A percentile compares a stretch with the other conserved stretches of the same genome.
phyloP scores from a whole-genome alignment of 2,113 vertebrate genomes.

The Sminthopsis crassicaudata region DNA sequence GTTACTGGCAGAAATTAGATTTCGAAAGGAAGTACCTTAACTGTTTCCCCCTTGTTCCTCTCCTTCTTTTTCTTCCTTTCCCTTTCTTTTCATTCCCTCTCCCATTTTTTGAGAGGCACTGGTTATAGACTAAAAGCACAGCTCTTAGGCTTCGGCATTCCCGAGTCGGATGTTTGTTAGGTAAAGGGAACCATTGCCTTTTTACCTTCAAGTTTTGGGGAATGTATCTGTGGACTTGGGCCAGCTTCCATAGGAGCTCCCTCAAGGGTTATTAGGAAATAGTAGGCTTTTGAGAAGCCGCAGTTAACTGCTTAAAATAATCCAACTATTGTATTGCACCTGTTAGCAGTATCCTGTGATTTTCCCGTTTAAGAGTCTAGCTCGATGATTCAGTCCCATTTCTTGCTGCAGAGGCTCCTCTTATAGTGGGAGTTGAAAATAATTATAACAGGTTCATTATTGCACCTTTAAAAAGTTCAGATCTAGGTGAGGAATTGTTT shows the following conservation, averaged over 20 bases:
- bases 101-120: not conserved
- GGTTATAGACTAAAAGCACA: not conserved
- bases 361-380: not conserved
- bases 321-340: not conserved
- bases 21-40: slow-evolving; percentile 26
- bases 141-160: not conserved
- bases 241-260: not conserved
- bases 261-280: not conserved
- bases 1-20: slow-evolving; percentile 54
- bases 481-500: not conserved
- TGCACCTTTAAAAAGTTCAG: not conserved
- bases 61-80: not conserved
- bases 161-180: not conserved
- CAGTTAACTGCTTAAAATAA: not conserved
- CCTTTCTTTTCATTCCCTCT: no score
- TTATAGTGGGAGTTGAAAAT: slow-evolving; percentile 20
- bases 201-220: not conserved
- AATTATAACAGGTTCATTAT: not conserved
- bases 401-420: not conserved
- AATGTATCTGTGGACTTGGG: not conserved
- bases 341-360: not conserved
- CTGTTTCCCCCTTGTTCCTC: not conserved
- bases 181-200: not conserved
- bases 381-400: not conserved
- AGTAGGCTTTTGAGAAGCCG: not conserved